Evolutionary conservation across 2,888 invertebrate genomes (phyloP).

Genomic region (Cheilosia vulpina): DNA sequence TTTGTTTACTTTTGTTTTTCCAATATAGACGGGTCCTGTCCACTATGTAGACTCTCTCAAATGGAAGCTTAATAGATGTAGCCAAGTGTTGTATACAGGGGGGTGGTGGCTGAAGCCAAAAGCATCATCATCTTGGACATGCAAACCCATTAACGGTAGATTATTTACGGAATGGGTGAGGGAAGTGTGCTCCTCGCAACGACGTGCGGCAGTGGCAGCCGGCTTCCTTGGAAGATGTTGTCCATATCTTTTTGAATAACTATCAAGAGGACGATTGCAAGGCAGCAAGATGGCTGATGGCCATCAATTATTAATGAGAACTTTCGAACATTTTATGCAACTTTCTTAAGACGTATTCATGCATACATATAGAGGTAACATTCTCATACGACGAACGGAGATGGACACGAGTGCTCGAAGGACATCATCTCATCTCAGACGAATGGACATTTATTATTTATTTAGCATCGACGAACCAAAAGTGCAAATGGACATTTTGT

Average conservation of each 20-base stretch:
- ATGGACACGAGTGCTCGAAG: conserved; percentile 52
- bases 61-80: conserved; percentile 52
- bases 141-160: conserved; percentile 65
- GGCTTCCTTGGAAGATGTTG: conserved; percentile 21
- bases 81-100: background rate
- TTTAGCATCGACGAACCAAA: conserved; percentile 66
- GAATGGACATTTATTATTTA: conserved; percentile 75
- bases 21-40: background rate
- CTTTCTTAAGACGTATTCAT: conserved; percentile 75
- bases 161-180: background rate
- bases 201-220: background rate
- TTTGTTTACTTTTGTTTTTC: conserved; percentile 30
- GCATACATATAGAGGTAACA: conserved; percentile 52
- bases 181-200: conserved; percentile 6
- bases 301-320: conserved; percentile 74
- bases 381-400: conserved; percentile 26
- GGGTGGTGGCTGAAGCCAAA: conserved; percentile 8
- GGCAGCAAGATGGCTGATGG: conserved; percentile 48
- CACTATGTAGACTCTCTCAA: conserved; percentile 42
- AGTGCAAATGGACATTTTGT: conserved; percentile 73
- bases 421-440: conserved; percentile 71
- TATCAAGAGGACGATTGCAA: conserved; percentile 47
- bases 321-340: conserved; percentile 75
- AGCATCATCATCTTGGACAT: conserved; percentile 62
- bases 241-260: conserved; percentile 47